Percentiles rank a stretch among this genome's conserved stretches.
These are phyloP conservation scores for Scytalopus superciliaris DNA, from an alignment of 2,113 vertebrate species.

Conservation along the genomic window DNA sequence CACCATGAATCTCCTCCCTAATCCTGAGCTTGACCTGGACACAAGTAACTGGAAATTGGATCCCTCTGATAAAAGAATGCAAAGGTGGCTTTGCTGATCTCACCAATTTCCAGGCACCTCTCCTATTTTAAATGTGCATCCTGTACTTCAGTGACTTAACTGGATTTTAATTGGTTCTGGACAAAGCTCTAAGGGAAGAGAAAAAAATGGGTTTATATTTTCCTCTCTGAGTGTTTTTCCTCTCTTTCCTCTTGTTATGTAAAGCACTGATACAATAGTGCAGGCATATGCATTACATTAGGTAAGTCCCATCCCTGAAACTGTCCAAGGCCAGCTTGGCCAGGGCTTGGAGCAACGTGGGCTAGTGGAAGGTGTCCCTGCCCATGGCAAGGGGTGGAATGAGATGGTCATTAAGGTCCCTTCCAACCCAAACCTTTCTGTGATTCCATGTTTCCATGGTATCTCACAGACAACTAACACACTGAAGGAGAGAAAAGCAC, in stretches of 20 bases:
- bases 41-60: background rate
- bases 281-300: background rate
- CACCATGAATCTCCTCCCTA: background rate
- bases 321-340: background rate
- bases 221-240: background rate
- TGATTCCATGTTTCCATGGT: background rate
- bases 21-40: background rate
- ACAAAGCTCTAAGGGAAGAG: background rate
- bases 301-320: background rate
- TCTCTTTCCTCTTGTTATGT: background rate
- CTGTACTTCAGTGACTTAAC: background rate
- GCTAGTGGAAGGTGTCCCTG: background rate
- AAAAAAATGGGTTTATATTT: background rate
- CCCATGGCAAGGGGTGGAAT: background rate
- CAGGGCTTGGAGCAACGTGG: rapidly evolving
- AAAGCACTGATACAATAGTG: background rate
- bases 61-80: background rate
- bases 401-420: rapidly evolving
- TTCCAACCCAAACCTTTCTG: background rate
- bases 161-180: background rate
- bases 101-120: background rate
- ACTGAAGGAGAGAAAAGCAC: background rate
- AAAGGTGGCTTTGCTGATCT: background rate
- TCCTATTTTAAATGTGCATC: background rate
- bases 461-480: background rate